Evolutionary conservation across 2,113 vertebrate species (phyloP).

Genomic region (Ptyas mucosa): DNA sequence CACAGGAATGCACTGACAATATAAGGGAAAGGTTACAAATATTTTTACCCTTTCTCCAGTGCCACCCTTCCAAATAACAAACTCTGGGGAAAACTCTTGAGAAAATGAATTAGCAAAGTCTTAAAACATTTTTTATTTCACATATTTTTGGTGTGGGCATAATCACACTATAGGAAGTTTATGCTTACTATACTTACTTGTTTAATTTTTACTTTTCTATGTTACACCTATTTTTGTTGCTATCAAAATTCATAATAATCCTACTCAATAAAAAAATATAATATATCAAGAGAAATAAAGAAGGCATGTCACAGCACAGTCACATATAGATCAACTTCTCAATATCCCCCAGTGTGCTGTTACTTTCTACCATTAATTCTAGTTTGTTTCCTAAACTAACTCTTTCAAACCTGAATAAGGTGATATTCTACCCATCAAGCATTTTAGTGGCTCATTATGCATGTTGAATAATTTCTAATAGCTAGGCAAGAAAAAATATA

Average conservation of each 20-base stretch:
- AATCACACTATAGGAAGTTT: background rate
- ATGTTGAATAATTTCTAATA: constrained; percentile 40
- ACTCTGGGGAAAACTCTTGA: background rate
- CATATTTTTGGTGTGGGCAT: background rate
- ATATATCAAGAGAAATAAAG: background rate
- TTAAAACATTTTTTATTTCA: background rate
- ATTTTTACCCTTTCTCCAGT: background rate
- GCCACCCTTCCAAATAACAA: background rate
- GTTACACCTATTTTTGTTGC: background rate
- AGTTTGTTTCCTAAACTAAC: constrained; percentile 35
- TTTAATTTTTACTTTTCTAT: background rate
- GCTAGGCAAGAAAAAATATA: background rate
- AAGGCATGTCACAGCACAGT: constrained; percentile 17
- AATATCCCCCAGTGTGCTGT: constrained; percentile 33
- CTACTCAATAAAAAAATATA: background rate
- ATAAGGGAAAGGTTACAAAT: background rate
- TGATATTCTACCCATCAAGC: background rate
- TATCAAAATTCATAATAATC: background rate
- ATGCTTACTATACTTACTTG: background rate
- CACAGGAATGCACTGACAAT: background rate
- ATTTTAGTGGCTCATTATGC: background rate
- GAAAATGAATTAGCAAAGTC: background rate
- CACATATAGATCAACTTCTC: constrained; percentile 26
- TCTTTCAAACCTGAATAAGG: constrained; percentile 5
- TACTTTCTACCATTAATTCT: constrained; percentile 59